Evolutionary conservation across 1,140 invertebrate species (phyloP).

Genomic region (Patella vulgata): DNA sequence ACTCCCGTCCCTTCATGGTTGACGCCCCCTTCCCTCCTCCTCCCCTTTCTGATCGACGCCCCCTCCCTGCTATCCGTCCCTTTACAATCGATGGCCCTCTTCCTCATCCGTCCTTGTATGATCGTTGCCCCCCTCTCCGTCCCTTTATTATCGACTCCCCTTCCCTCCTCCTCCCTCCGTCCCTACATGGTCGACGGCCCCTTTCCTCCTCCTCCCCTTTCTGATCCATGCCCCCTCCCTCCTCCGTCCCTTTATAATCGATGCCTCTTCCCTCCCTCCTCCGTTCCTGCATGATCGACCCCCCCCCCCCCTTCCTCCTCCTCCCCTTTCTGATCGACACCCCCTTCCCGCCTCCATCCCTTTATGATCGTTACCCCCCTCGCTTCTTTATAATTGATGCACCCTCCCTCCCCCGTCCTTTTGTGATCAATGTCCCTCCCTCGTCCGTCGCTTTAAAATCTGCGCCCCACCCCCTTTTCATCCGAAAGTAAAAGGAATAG

Average conservation of each 20-base stretch:
- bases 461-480: too few species aligned
- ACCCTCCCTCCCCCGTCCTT: constrained; percentile 1
- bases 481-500: too few species aligned
- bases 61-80: not conserved
- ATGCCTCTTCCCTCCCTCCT: not conserved
- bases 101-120: not conserved
- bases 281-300: too few species aligned
- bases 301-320: constrained; percentile 4
- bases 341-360: not conserved
- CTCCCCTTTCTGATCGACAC: not conserved
- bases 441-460: too few species aligned
- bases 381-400: not conserved
- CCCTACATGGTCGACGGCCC: not conserved
- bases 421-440: too few species aligned
- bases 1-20: too few species aligned
- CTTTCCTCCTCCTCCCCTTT: not conserved
- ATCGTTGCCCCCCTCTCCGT: not conserved
- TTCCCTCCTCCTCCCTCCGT: not conserved
- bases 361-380: not conserved
- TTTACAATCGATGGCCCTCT: not conserved
- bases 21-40: constrained; percentile 4
- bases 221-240: not conserved
- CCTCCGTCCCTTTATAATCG: too few species aligned
- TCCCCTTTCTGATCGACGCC: not conserved
- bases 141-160: not conserved